Evolutionary conservation across 2,888 invertebrate genomes (phyloP).

Genomic region (Iselma pallidipennis): DNA sequence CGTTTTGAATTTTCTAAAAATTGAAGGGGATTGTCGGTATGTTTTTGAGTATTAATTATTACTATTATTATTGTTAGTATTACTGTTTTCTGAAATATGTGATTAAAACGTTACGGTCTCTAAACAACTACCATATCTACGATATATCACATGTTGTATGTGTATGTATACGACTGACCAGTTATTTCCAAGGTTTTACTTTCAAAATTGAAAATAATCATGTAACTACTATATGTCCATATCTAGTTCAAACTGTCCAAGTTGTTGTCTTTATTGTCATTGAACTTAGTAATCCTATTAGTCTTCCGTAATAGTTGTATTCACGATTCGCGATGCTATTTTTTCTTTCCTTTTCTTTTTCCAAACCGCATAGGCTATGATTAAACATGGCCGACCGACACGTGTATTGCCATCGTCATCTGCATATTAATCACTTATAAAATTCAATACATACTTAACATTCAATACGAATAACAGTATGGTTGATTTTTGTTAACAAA

Average conservation of each 20-base stretch:
- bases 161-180: slow-evolving; percentile 25
- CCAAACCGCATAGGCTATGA: slow-evolving; percentile 4
- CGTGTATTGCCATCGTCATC: slow-evolving; percentile 18
- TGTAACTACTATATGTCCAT: slow-evolving; percentile 24
- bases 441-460: slow-evolving; percentile 6
- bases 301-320: slow-evolving; percentile 11
- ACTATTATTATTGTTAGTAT: background rate
- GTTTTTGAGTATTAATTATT: background rate
- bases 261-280: slow-evolving; percentile 18
- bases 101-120: slow-evolving; percentile 23
- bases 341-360: background rate
- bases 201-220: slow-evolving; percentile 26
- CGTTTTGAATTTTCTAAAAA: no score
- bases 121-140: slow-evolving; percentile 23
- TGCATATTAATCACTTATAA: slow-evolving; percentile 20
- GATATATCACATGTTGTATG: slow-evolving; percentile 21
- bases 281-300: slow-evolving; percentile 15
- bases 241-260: slow-evolving; percentile 23
- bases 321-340: slow-evolving; percentile 11
- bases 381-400: slow-evolving; percentile 21
- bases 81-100: slow-evolving; percentile 8
- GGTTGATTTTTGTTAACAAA: background rate
- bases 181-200: slow-evolving; percentile 27
- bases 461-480: slow-evolving; percentile 6
- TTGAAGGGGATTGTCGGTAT: no score